Conservation (phyloP, 2,113 vertebrate genomes). For the Poecile atricapillus region DNA sequence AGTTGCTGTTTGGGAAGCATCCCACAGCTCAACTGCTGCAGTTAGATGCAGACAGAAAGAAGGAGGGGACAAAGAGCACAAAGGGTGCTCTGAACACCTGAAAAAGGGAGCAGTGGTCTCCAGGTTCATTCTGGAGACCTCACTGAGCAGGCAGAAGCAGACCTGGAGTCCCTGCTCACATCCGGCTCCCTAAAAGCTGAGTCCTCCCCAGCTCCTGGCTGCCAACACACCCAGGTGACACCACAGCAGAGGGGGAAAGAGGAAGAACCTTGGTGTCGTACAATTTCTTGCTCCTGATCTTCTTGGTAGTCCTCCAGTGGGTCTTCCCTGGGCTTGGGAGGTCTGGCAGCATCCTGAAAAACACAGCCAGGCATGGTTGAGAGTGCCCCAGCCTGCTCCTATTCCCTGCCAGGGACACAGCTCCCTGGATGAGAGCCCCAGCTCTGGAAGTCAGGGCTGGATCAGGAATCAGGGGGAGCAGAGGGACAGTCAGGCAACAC, state of each 20-base stretch:
- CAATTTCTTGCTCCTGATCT: constrained; percentile 70
- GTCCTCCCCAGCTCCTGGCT: background rate
- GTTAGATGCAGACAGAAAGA: background rate
- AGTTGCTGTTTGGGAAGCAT: background rate
- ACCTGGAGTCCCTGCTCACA: background rate
- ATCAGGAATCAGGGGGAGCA: background rate
- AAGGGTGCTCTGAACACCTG: background rate
- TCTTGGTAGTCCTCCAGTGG: constrained; percentile 52
- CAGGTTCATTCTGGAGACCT: background rate
- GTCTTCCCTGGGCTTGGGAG: constrained; percentile 23
- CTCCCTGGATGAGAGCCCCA: background rate
- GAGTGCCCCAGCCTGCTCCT: background rate
- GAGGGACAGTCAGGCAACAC: background rate
- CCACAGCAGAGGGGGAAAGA: constrained; percentile 15
- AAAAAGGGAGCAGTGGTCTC: background rate
- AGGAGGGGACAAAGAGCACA: background rate
- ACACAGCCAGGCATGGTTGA: background rate
- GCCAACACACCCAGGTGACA: background rate
- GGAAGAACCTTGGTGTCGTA: constrained; percentile 58
- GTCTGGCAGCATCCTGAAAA: constrained; percentile 7
- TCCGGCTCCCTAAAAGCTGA: background rate
- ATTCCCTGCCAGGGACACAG: background rate
- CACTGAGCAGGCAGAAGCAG: background rate
- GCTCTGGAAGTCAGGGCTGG: background rate
- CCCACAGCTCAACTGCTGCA: background rate